phyloP scores from a whole-genome alignment of 2,113 vertebrate species.

The Hemichromis elongatus region DNA sequence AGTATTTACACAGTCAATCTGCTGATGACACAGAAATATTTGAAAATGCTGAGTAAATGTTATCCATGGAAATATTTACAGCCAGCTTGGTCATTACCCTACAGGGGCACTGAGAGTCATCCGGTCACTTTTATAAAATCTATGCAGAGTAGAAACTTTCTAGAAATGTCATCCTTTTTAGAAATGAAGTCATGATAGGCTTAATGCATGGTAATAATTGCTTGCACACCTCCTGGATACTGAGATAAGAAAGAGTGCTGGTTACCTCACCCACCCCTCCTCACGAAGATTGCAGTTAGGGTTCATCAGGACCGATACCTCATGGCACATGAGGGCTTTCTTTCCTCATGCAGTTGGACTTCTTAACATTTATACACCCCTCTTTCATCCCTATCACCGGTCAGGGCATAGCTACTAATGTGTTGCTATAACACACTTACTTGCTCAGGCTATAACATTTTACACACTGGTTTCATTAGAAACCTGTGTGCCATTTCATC shows the following conservation, averaged over 20 bases:
- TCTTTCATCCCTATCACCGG: background rate
- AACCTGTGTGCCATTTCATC: background rate
- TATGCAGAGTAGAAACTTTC: background rate
- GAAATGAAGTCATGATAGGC: background rate
- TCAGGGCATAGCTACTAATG: fast-evolving
- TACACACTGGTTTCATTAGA: background rate
- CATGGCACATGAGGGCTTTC: background rate
- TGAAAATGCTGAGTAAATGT: background rate
- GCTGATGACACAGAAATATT: background rate
- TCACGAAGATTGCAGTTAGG: background rate
- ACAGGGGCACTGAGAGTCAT: background rate
- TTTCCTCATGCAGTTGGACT: background rate
- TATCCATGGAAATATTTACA: background rate
- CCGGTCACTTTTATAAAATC: background rate
- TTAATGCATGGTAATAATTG: background rate
- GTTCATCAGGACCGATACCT: background rate
- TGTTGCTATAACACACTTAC: background rate
- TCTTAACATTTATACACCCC: background rate
- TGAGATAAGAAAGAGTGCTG: background rate
- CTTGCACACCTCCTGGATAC: background rate
- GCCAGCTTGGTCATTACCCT: background rate
- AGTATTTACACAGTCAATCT: background rate
- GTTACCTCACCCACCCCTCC: background rate
- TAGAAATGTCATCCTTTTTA: background rate
- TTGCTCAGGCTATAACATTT: background rate